A percentile compares a stretch with the other conserved stretches of the same genome.
Evolutionary conservation across 1,140 invertebrate genomes (phyloP).

Genomic region (Frieseomelitta varia): DNA sequence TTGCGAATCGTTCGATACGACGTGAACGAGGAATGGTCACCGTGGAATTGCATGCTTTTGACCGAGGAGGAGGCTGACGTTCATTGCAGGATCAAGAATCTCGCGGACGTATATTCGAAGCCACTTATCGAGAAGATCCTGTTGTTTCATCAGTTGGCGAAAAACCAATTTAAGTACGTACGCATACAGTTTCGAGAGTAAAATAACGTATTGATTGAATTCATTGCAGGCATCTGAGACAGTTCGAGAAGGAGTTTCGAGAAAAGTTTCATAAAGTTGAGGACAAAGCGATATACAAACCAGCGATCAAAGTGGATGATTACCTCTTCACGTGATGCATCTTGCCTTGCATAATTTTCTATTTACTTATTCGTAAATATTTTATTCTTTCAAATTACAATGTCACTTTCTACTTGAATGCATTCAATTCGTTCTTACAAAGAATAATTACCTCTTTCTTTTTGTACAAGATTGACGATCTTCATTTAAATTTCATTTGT

Average conservation of each 20-base stretch:
- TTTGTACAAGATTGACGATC: background rate
- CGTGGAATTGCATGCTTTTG: constrained; percentile 88
- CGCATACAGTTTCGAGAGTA: background rate
- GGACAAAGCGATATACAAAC: constrained; percentile 38
- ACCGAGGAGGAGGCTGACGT: constrained; percentile 85
- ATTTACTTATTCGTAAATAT: background rate
- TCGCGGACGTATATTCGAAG: constrained; percentile 67
- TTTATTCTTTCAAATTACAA: background rate
- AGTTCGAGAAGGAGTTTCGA: constrained; percentile 58
- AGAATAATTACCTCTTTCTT: background rate
- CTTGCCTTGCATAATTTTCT: background rate
- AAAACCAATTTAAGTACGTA: constrained; percentile 68
- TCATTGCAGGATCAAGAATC: constrained; percentile 76
- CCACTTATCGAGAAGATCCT: constrained; percentile 65
- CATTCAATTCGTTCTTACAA: background rate
- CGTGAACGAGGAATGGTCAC: constrained; percentile 85
- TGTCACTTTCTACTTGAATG: background rate
- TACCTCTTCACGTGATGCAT: constrained; percentile 4
- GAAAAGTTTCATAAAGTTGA: constrained; percentile 54
- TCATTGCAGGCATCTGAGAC: constrained; percentile 51
- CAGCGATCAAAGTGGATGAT: constrained; percentile 40
- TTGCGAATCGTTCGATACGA: constrained; percentile 85
- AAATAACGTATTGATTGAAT: constrained; percentile 5
- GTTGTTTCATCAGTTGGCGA: constrained; percentile 70
- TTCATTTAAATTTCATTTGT: background rate